Evolutionary conservation across 1,140 invertebrate genomes (phyloP).

Genomic region (Trachelipus rathkii): DNA sequence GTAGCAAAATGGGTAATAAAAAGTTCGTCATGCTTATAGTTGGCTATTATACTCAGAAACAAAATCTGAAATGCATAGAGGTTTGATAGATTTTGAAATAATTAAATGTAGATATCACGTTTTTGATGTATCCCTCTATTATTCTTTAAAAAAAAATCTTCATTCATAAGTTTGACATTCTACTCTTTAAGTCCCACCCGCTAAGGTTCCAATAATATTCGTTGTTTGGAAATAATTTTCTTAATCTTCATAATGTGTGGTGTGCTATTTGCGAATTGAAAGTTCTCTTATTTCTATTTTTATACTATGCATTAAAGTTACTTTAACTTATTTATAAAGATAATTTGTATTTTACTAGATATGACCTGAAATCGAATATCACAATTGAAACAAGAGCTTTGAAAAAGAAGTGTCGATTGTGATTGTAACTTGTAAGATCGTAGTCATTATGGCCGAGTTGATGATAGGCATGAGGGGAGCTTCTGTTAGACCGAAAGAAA

Average conservation of each 20-base stretch:
- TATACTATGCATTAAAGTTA: not conserved
- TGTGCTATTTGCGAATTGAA: too few relatives aligned
- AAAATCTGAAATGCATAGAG: too few relatives aligned
- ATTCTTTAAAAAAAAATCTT: not conserved
- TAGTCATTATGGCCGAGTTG: slow-evolving; percentile 38
- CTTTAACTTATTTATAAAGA: not conserved
- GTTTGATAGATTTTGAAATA: too few relatives aligned
- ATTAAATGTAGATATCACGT: too few relatives aligned
- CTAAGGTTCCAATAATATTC: not conserved
- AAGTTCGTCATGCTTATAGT: too few relatives aligned
- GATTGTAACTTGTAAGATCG: not conserved
- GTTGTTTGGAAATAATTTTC: too few relatives aligned
- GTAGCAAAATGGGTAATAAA: too few relatives aligned
- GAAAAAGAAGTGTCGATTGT: not conserved
- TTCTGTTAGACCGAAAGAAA: slow-evolving; percentile 50
- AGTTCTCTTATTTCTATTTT: not conserved
- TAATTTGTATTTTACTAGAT: not conserved
- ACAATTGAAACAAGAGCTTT: not conserved
- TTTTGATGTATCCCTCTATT: not conserved
- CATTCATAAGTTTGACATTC: not conserved
- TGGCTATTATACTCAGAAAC: too few relatives aligned
- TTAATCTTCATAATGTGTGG: too few relatives aligned
- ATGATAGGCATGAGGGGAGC: slow-evolving; percentile 25
- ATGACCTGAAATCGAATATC: not conserved
- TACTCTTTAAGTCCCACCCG: not conserved